Conservation (phyloP, 2,113 vertebrate species). For the Pelobates fuscus region DNA sequence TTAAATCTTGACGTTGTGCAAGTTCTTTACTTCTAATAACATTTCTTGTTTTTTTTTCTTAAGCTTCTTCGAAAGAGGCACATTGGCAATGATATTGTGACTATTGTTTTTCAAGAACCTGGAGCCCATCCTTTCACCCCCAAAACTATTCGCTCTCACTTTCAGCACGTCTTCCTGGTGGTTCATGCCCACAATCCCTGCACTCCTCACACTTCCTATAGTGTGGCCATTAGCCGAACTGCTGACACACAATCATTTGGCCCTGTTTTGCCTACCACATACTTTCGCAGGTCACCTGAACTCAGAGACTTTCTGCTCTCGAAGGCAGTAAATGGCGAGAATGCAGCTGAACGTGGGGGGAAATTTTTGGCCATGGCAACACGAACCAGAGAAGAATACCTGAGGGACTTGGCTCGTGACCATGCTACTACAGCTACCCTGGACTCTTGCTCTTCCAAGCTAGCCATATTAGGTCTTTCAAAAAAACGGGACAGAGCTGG, state of each 20-base stretch:
- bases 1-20: no score
- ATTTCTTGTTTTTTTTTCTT: slow-evolving; percentile 15
- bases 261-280: slow-evolving; percentile 77
- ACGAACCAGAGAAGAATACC: slow-evolving; percentile 85
- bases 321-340: slow-evolving; percentile 87
- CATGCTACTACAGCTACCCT: slow-evolving; percentile 86
- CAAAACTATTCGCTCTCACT: slow-evolving; percentile 85
- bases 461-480: slow-evolving; percentile 81
- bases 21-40: no score
- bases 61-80: slow-evolving; percentile 87
- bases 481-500: slow-evolving; percentile 67
- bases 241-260: slow-evolving; percentile 89
- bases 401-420: slow-evolving; percentile 86
- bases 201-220: slow-evolving; percentile 79
- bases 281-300: slow-evolving; percentile 73
- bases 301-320: slow-evolving; percentile 87
- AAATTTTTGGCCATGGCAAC: slow-evolving; percentile 92
- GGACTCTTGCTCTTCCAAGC: slow-evolving; percentile 85
- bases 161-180: slow-evolving; percentile 89
- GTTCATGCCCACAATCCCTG: slow-evolving; percentile 77
- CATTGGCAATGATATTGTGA: slow-evolving; percentile 90
- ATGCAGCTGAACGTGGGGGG: slow-evolving; percentile 82
- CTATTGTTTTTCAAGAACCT: slow-evolving; percentile 89
- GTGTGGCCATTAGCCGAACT: slow-evolving; percentile 86
- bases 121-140: slow-evolving; percentile 85